Base-by-base conservation (phyloP, 2,888 invertebrate genomes). In the Pseudolycoriella hygida region DNA sequence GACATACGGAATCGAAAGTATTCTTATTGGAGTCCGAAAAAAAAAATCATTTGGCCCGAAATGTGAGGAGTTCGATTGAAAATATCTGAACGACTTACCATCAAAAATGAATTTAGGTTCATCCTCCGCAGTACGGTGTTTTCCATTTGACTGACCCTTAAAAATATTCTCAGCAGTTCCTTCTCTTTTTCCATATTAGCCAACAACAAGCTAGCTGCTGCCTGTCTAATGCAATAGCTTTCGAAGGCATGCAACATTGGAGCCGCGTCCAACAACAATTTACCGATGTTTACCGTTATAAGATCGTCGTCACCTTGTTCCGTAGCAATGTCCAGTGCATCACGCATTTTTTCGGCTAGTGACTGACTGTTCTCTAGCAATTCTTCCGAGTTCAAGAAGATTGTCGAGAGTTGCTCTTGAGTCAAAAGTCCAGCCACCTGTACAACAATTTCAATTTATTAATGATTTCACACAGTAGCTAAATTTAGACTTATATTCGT, bases 81-180 rank as follows among this genome's bases (percentile, higher is more conserved):
- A 25, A 25, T 25, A 25, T 25, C 5, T 6, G 25, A 8, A 6
- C 25, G 8, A 54, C 67, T 64, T 63, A 88, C 92, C 92, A 94
- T 94, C 46, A 94, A 76, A 67, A 94, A 96, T n/a, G 94, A 92
- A 67, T 93, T 90, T 42, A 96, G 72, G 64, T 93, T 93, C 93
- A 94, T 94, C 55, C 93, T 73, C 54, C 94, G 72, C 53, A 94
- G 68, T 50, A 90, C 82, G 17, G 86, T 77, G 63, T 94, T 94
- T 65, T 94, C 94, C 85, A 92, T 90, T 70, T 94, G 94, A 32
- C 93, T 93, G 47, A 93, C 94, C 61, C 88, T 79, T 48, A 96
- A 72, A 67, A 94, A 96, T 66, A 94, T 90, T 62, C 90, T 73
- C 53, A 94, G 69, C 46, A 94, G 73, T 62, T 94, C 93, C 64